Base-by-base conservation (phyloP, 2,113 vertebrate species). In the Clarias gariepinus region DNA sequence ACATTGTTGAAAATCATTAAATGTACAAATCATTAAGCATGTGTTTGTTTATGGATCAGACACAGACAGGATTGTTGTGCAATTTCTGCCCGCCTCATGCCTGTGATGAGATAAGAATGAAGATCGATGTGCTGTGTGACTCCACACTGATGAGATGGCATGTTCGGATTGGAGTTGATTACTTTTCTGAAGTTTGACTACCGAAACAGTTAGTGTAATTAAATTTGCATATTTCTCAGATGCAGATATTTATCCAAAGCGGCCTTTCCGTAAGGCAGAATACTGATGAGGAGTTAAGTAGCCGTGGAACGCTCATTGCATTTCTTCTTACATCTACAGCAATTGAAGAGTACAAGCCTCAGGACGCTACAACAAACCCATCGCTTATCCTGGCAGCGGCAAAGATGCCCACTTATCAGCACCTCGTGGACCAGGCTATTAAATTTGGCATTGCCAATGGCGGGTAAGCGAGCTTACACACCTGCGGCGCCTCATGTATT, bases 281-380 rank as follows among this genome's bases (percentile, higher is more conserved):
- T 78, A 57, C 25, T n/a, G 2, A 76, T 57, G 74, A 55, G 52
- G 23, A n/a, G 8, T 77, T 52, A 13, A 74, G 23, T 52, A 47
- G 47, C 19, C 21, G 18, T 21, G 18, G 28, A 33, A 19, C 18
- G 11, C 6, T 81, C 3, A 64, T 82, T 52, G 33, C 25, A 25
- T 41, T 82, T 66, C 68, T 82, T 19, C 33, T 61, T 5, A 78
- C 9, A 33, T 77, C 87, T 25, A 69, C 88, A 99, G 98, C 98
- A 81, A 99, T 99, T 6, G 97, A 98, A 0, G 97, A 98, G 88
- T 99, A 97, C 92, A 97, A 99, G 91, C 98, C 98, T 30, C 96
- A 98, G 86, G 98, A 99, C 95, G 97, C 98, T 87, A 99, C 98
- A 89, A 99, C 98, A 33, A 99, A 99, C 92, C 98, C 98, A 0